Conservation (phyloP, 2,888 invertebrate species). For the Agriopis marginaria region DNA sequence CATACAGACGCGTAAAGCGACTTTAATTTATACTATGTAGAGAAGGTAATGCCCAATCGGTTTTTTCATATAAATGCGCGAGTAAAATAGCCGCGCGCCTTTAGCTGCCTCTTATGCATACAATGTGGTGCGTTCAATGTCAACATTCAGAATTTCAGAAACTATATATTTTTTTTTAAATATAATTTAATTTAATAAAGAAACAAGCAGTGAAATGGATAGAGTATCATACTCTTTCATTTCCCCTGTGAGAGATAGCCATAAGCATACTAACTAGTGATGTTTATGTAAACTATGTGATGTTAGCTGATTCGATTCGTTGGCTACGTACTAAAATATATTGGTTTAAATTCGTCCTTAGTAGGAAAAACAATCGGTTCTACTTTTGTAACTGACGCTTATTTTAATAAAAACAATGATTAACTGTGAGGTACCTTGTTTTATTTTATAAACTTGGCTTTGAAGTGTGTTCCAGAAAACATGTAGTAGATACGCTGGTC, state of each 20-base stretch:
- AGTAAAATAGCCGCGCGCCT: too few species aligned
- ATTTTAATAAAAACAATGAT: slow-evolving; percentile 63
- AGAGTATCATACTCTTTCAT: background rate
- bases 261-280: slow-evolving; percentile 19
- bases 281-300: slow-evolving; percentile 36
- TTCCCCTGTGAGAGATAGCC: background rate
- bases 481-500: too few species aligned
- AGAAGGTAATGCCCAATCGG: too few species aligned
- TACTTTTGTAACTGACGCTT: slow-evolving; percentile 43
- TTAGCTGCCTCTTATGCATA: too few species aligned
- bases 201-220: slow-evolving; percentile 1
- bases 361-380: slow-evolving; percentile 18
- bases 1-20: too few species aligned
- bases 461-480: background rate
- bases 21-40: too few species aligned
- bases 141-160: too few species aligned
- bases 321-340: slow-evolving; percentile 26
- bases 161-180: too few species aligned
- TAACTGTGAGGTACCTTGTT: slow-evolving; percentile 57
- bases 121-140: too few species aligned
- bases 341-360: slow-evolving; percentile 25
- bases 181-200: too few species aligned
- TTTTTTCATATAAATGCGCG: too few species aligned
- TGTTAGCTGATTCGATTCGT: slow-evolving; percentile 32
- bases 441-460: slow-evolving; percentile 14